Conservation (phyloP, 2,113 vertebrate species). For the Eurystomus gularis region DNA sequence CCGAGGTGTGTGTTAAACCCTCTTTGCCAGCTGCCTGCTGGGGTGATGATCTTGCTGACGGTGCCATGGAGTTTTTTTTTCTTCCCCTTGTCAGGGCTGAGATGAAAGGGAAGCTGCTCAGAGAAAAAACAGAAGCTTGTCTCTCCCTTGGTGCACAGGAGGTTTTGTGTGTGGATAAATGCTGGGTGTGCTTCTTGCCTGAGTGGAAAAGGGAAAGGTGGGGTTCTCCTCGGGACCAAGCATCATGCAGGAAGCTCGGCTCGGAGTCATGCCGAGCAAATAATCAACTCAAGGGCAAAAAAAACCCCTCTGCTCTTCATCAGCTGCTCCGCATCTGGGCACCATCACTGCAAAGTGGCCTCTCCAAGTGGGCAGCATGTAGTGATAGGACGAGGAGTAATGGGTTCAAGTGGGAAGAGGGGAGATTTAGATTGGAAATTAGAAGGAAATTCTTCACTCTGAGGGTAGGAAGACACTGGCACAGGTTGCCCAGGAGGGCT, state of each 20-base stretch:
- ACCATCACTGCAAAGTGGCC: rapidly evolving
- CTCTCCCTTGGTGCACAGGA: not conserved
- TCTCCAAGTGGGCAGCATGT: not conserved
- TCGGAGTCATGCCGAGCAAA: not conserved
- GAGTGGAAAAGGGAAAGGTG: not conserved
- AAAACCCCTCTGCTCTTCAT: not conserved
- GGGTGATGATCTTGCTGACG: constrained; percentile 3
- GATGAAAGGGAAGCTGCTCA: not conserved
- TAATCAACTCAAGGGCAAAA: not conserved
- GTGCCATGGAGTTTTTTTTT: not conserved
- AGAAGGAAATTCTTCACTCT: too few relatives aligned
- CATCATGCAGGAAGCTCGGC: not conserved
- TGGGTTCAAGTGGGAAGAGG: too few relatives aligned
- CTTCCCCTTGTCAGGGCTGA: not conserved
- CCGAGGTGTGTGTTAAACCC: not conserved
- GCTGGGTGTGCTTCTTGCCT: not conserved
- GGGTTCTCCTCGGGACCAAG: not conserved
- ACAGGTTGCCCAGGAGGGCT: too few relatives aligned
- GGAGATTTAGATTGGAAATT: too few relatives aligned
- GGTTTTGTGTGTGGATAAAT: not conserved
- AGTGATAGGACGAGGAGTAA: too few relatives aligned
- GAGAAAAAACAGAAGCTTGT: not conserved
- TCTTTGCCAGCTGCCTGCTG: constrained; percentile 44
- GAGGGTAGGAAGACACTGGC: too few relatives aligned
- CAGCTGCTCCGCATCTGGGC: not conserved